Base-by-base conservation (phyloP, 2,797 vertebrate species). In the Dryobates pubescens region DNA sequence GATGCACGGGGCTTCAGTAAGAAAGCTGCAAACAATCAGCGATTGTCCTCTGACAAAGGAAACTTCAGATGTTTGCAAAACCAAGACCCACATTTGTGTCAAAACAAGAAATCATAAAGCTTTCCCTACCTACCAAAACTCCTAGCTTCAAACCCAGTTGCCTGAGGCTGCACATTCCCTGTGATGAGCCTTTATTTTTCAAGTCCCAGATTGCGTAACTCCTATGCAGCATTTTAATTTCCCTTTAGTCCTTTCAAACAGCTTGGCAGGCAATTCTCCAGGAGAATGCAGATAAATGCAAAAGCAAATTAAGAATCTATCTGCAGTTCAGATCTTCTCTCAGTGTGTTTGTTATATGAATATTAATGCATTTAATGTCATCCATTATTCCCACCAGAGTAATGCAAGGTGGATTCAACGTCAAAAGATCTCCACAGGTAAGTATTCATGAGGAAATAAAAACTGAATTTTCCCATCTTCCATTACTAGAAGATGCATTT, bases 281-380 rank as follows among this genome's bases (percentile, higher is more conserved):
- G 86, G 87, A 93, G 94, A 95, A 96, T 91, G 92, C 92, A 93
- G 95, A 96, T 90, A 96, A 96, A 96, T 79, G 89, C 81, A 96
- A 93, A 93, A 92, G 89, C 95, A 96, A 95, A 94, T 96, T 95
- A 92, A 94, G 65, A 95, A 92, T 79, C 78, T 92, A 87, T 88
- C 77, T 82, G 84, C 63, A 65, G 92, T n/a, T 89, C 85, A 76
- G 89, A 80, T 85, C 92, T 90, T 78, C 82, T 90, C 89, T 86
- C 79, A 30, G 78, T 88, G 72, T 93, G 69, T 86, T 93, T 92
- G 84, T 78, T 89, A 57, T 38, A 92, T 92, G 92, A 95, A 96
- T 96, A 93, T 91, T 89, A 93, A 93, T 90, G 61, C 64, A 63
- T 65, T 91, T 91, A 76, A 94, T 93, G 73, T 64, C 75, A 93